phyloP scores from a whole-genome alignment of 2,888 invertebrate genomes.

The Unio delphinus region DNA sequence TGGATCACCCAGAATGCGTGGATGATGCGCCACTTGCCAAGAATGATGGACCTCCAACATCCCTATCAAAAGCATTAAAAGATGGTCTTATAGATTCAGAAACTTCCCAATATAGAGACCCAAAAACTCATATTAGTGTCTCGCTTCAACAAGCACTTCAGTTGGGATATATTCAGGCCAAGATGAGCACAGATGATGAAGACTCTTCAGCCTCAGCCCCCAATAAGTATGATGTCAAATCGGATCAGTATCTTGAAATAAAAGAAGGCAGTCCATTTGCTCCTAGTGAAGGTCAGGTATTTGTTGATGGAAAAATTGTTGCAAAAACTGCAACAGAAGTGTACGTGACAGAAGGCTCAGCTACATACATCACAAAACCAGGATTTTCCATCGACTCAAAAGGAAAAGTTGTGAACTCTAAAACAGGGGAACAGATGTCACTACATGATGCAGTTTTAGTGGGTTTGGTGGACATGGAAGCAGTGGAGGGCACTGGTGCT shows the following conservation, averaged over 20 bases:
- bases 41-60: conserved; percentile 25
- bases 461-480: conserved; percentile 46
- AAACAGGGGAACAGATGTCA: conserved; percentile 42
- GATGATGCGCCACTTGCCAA: conserved; percentile 16
- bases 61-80: conserved; percentile 93
- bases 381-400: conserved; percentile 71
- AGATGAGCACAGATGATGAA: conserved; percentile 20
- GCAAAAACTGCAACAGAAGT: conserved; percentile 56
- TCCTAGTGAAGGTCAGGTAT: conserved; percentile 40
- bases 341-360: conserved; percentile 42
- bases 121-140: conserved; percentile 79
- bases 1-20: conserved; percentile 30
- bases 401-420: conserved; percentile 85
- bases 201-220: conserved; percentile 10
- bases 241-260: conserved; percentile 22
- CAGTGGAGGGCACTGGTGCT: conserved; percentile 36
- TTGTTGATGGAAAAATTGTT: conserved; percentile 44
- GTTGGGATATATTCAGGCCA: conserved; percentile 45
- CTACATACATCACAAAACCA: conserved; percentile 53
- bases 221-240: background rate
- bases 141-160: conserved; percentile 42
- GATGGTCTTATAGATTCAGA: conserved; percentile 85
- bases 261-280: conserved; percentile 51
- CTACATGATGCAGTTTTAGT: conserved; percentile 41
- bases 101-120: conserved; percentile 76